phyloP scores from a whole-genome alignment of 2,113 vertebrate species.

The Holacanthus passer region DNA sequence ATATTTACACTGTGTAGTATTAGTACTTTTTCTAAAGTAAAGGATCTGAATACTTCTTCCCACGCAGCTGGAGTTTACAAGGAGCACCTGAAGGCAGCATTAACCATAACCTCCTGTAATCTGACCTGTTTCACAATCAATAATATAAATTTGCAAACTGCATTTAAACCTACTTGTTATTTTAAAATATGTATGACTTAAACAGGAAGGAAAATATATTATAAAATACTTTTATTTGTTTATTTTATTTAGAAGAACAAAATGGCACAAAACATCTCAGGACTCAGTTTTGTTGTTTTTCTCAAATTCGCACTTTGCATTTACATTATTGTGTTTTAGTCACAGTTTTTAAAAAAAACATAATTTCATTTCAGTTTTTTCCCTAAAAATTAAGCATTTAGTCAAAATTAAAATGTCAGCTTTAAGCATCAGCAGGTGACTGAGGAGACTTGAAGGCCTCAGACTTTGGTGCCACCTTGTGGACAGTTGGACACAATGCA shows the following conservation, averaged over 20 bases:
- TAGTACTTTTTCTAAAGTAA: too few species aligned
- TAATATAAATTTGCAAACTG: background rate
- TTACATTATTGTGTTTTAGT: background rate
- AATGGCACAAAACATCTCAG: background rate
- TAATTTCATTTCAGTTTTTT: background rate
- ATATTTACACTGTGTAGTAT: too few species aligned
- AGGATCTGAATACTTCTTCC: too few species aligned
- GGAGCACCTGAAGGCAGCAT: background rate
- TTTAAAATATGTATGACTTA: too few species aligned
- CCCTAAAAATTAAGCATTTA: background rate
- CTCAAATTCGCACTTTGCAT: background rate
- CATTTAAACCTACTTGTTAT: too few species aligned
- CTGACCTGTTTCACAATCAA: background rate
- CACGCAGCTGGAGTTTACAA: background rate
- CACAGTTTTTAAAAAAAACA: too few species aligned
- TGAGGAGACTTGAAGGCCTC: background rate
- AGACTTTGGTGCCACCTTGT: constrained; percentile 43
- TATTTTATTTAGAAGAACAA: background rate
- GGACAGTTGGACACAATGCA: background rate
- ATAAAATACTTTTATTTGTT: background rate
- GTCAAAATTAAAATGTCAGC: background rate
- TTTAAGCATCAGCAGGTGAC: too few species aligned
- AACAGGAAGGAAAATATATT: background rate
- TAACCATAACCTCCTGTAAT: background rate
- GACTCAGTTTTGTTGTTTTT: background rate